Percentiles rank a stretch among this genome's conserved stretches.
These are phyloP conservation scores for Oceanodroma tethys DNA, from an alignment of 2,113 vertebrate species.

Conservation along the genomic window DNA sequence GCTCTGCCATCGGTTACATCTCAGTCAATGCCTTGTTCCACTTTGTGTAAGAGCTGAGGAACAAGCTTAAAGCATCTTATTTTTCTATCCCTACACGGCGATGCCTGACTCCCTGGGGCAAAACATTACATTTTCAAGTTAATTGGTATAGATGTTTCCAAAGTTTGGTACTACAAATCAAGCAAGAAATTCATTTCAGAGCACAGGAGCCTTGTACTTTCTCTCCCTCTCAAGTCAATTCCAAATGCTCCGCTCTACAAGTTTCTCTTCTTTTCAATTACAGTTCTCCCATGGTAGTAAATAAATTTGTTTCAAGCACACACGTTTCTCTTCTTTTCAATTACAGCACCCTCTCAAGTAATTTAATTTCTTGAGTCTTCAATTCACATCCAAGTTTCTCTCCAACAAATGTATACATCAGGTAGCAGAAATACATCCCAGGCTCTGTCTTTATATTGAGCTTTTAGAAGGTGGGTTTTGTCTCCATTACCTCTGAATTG, in stretches of 20 bases:
- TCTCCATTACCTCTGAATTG: background rate
- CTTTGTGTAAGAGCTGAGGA: background rate
- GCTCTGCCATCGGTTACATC: background rate
- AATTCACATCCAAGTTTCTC: background rate
- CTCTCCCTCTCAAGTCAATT: conserved; percentile 24
- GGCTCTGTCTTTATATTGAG: background rate
- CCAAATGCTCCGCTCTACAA: conserved; percentile 40
- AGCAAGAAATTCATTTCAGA: conserved; percentile 46
- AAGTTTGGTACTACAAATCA: conserved; percentile 11
- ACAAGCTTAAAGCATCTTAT: background rate
- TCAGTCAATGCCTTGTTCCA: background rate
- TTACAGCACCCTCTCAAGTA: conserved; percentile 31
- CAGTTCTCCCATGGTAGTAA: conserved; percentile 39
- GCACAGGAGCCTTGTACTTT: background rate
- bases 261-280: conserved; percentile 56
- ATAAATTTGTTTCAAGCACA: conserved; percentile 50
- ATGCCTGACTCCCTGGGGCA: background rate
- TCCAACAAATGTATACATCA: background rate
- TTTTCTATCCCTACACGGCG: background rate
- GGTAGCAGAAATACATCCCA: background rate
- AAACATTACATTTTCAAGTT: background rate
- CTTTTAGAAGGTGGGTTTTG: background rate
- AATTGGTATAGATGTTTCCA: conserved; percentile 26
- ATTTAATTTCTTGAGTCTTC: conserved; percentile 40
- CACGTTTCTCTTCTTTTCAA: conserved; percentile 36